Conservation (phyloP, 2,113 vertebrate species). For the Salvelinus alpinus region DNA sequence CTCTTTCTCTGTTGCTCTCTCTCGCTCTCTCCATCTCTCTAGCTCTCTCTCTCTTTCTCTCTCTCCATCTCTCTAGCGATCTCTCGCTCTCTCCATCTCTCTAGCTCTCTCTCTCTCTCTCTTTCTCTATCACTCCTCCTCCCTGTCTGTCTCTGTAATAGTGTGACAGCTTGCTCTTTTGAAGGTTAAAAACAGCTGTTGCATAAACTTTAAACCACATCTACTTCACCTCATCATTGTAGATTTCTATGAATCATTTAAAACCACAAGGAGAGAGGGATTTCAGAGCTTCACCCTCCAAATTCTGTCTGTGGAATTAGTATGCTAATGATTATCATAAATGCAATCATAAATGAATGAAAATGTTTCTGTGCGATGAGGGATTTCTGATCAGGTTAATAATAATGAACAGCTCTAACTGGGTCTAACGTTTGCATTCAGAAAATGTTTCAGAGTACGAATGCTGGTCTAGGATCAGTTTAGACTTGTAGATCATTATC, state of each 20-base stretch:
- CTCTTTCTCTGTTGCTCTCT: slow-evolving; percentile 6
- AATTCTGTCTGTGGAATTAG: background rate
- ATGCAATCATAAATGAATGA: background rate
- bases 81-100: background rate
- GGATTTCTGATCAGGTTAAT: too few species aligned
- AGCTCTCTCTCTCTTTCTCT: slow-evolving; percentile 53
- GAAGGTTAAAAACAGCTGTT: background rate
- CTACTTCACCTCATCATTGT: too few species aligned
- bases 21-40: background rate
- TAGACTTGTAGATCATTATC: too few species aligned
- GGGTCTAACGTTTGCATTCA: slow-evolving; percentile 39
- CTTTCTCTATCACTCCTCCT: too few species aligned
- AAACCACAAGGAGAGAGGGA: too few species aligned
- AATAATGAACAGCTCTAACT: slow-evolving; percentile 26
- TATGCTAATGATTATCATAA: background rate
- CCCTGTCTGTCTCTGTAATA: background rate
- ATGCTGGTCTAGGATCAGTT: too few species aligned
- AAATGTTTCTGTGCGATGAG: too few species aligned
- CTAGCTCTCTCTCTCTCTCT: background rate
- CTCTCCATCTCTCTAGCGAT: background rate
- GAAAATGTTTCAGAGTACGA: too few species aligned
- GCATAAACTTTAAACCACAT: background rate
- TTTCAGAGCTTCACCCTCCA: too few species aligned
- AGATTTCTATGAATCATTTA: too few species aligned
- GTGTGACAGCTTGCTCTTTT: background rate